These are phyloP conservation scores for Albula goreensis DNA, from an alignment of 2,113 vertebrate species.

Conservation along the genomic window DNA sequence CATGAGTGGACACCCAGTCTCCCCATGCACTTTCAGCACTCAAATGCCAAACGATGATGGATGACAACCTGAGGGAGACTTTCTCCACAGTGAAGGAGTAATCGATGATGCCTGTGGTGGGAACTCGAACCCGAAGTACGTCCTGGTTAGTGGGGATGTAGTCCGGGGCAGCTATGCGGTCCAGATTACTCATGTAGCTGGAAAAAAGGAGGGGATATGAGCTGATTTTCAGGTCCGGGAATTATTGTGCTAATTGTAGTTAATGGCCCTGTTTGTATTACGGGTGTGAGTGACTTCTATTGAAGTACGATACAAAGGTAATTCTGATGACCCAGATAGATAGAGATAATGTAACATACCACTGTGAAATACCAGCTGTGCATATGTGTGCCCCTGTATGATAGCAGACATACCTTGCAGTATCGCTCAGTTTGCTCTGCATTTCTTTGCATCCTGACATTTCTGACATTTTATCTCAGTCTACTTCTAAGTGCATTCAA, in stretches of 20 bases:
- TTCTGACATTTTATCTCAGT: not conserved
- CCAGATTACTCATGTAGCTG: constrained; percentile 81
- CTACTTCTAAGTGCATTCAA: not conserved
- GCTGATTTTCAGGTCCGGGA: not conserved
- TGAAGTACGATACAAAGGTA: not conserved
- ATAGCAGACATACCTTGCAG: not conserved
- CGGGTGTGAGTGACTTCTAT: not conserved
- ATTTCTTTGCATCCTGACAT: constrained; percentile 1
- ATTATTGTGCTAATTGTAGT: not conserved
- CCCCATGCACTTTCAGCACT: too few species aligned
- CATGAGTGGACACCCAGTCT: too few species aligned
- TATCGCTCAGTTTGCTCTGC: not conserved
- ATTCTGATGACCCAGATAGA: not conserved
- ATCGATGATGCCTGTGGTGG: constrained; percentile 89
- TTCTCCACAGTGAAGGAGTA: constrained; percentile 82
- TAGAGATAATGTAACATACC: not conserved
- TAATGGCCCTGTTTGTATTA: not conserved
- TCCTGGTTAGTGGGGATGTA: constrained; percentile 84
- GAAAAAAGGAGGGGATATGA: not conserved
- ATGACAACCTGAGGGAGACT: constrained; percentile 77
- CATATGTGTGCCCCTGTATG: not conserved
- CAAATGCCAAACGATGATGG: too few species aligned
- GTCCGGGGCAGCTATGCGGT: constrained; percentile 70
- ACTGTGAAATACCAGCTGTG: not conserved
- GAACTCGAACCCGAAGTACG: constrained; percentile 83